Conservation (phyloP, 1,140 invertebrate species). For the Cydia pomonella region DNA sequence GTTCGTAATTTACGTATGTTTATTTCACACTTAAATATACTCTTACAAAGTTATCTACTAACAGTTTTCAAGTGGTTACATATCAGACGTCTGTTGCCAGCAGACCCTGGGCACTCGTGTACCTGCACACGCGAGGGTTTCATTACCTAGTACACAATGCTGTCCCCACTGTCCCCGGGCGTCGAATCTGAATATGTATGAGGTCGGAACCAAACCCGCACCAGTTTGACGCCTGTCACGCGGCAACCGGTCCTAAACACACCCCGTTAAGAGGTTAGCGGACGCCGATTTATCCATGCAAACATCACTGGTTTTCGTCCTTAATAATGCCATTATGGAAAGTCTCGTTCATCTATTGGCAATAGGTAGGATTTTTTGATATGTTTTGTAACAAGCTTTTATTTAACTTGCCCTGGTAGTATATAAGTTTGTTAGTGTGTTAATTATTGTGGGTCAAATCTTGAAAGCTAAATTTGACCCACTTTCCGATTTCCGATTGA, state of each 20-base stretch:
- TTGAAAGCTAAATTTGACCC: no score
- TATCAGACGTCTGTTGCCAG: neutral
- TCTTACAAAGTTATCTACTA: no score
- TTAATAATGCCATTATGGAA: conserved; percentile 40
- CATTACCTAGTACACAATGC: conserved; percentile 23
- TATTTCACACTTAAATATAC: no score
- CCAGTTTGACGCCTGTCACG: conserved; percentile 54
- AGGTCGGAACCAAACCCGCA: conserved; percentile 50
- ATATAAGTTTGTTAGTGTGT: no score
- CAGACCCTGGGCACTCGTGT: neutral
- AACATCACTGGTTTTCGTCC: neutral
- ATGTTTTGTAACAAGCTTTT: no score
- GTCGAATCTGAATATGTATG: conserved; percentile 63
- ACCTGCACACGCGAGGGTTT: conserved; percentile 7
- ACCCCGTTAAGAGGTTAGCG: conserved; percentile 6
- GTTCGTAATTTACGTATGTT: no score
- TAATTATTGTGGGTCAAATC: no score
- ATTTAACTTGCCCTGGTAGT: no score
- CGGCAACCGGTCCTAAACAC: conserved; percentile 25
- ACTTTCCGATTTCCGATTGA: no score
- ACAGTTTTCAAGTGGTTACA: neutral
- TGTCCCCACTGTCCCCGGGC: conserved; percentile 8
- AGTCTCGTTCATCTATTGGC: no score
- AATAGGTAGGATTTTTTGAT: no score
- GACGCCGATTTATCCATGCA: neutral